Evolutionary conservation across 2,888 invertebrate species (phyloP), one percentile per base, ranked within the genome.

Genomic region (Stenodema calcarata): DNA sequence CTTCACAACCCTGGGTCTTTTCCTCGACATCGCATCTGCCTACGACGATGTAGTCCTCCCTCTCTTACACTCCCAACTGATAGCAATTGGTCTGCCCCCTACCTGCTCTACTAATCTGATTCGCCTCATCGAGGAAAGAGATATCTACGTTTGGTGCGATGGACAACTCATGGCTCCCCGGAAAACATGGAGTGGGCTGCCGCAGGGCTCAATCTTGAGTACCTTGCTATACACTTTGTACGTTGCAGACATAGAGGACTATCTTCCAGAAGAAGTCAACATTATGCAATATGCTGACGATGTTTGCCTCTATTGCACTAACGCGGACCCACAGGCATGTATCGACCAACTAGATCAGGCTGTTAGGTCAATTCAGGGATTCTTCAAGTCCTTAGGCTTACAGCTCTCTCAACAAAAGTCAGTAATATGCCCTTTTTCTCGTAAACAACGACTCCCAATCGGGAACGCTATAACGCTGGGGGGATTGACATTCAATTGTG

Each of bases 221-320:
- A 28, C 80, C 11, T 16, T 80, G 23, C 23, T 80, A 18, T 80
- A 50, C 27, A 41, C 18, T 7, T 11, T 80, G 16, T 80, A 80
- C 41, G 80, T 80, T 12, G 80, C 80, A 1, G 80, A 50, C 9
- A 23, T 80, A 7, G 80, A 80, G 23, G 80, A 80, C 18, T n/a
- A 30, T n/a, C 44, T 80, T 6, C 54, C 80, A 11, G 80, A 54
- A 1, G 80, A 41, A 47, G 50, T 50, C 1, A 28, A 47, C 1
- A 50, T 80, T 4, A 28, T 23, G 3, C 80, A 80, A 50, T 80
- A 50, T 50, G 80, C 80, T 23, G 80, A 80, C 47, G 80, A 80
- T 47, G 50, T 80, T 12, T 80, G 80, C 50, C 44, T 50, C 18
- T 80, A 80, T 30, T 30, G n/a, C 27, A 80, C 54, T 9, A n/a